Base-by-base conservation (phyloP, 2,113 vertebrate genomes). In the Etia nguti region DNA sequence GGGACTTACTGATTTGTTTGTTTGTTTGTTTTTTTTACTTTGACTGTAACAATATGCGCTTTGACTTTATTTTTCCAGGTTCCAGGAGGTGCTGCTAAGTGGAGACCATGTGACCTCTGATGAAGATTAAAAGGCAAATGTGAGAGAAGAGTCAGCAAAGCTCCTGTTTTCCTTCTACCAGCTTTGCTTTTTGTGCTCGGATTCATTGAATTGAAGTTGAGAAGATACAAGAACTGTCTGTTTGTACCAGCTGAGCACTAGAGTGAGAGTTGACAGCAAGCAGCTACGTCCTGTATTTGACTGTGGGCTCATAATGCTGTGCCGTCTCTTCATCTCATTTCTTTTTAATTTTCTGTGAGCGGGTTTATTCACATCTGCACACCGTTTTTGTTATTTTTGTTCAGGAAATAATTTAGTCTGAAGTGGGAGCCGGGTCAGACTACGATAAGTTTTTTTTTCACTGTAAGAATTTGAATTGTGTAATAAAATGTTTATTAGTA, bases 401-500 rank as follows among this genome's bases (percentile, higher is more conserved):
- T 38, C 3, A 60, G 10, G 8, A 46, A 24, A 41, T 79, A 18
- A 29, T 70, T 82, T 68, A 34, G 11, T 73, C 7, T 68, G 26
- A 84, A 68, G 4, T 46, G 16, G 73, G n/a, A 9, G 5, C 18
- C 0, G 11, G 8, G 57, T 24, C 5, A 10, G 10, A 54, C 62
- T 10, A 29, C 34, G 6, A 34, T 65, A 1, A n/a, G 6, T 38
- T 11, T 34, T 62, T 62, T 20, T 60, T 34, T 62, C 86, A 86
- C 29, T 75, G 48, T 41, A 8, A 87, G 13, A 83, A 22, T 88
- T 75, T 84, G 60, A 83, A 68, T 84, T 83, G 55, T 82, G n/a
- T 85, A 93, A 94, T 94, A 93, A 94, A 95, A 86, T 77, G 52
- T 83, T 81, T 48, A 10, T 2, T 10, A 20, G n/a, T 77, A 57